These are phyloP conservation scores for Byasa hedistus DNA, from an alignment of 2,888 invertebrate genomes.

Conservation along the genomic window DNA sequence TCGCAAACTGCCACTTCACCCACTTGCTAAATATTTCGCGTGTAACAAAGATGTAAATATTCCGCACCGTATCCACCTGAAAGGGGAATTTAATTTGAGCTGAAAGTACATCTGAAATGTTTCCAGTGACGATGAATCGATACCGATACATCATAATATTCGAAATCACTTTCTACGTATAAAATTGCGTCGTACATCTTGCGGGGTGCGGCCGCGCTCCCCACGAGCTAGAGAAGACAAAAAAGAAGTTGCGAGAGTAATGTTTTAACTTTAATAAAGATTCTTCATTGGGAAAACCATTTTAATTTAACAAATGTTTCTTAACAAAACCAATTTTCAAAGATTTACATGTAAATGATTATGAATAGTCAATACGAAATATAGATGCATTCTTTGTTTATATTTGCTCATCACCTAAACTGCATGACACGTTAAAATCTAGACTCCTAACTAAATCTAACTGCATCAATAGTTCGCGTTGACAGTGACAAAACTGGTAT, in stretches of 20 bases:
- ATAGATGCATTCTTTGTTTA: too few relatives aligned
- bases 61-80: constrained; percentile 15
- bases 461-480: constrained; percentile 56
- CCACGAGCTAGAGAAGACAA: neutral
- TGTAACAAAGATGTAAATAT: constrained; percentile 1
- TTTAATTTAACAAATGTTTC: too few relatives aligned
- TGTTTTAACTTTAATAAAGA: too few relatives aligned
- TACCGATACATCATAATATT: constrained; percentile 60
- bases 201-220: neutral
- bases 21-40: constrained; percentile 13
- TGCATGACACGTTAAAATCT: neutral
- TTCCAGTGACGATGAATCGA: constrained; percentile 53
- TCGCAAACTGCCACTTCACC: neutral
- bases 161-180: constrained; percentile 38
- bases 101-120: constrained; percentile 24
- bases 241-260: neutral
- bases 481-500: constrained; percentile 57
- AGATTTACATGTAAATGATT: too few relatives aligned
- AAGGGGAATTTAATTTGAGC: constrained; percentile 21
- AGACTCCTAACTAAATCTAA: constrained; percentile 6
- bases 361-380: too few relatives aligned
- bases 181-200: constrained; percentile 20
- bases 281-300: too few relatives aligned
- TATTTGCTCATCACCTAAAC: too few relatives aligned
- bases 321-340: too few relatives aligned